These are phyloP conservation scores for Phallusia fumigata DNA, from an alignment of 23 tunicate genomes.

Conservation along the genomic window DNA sequence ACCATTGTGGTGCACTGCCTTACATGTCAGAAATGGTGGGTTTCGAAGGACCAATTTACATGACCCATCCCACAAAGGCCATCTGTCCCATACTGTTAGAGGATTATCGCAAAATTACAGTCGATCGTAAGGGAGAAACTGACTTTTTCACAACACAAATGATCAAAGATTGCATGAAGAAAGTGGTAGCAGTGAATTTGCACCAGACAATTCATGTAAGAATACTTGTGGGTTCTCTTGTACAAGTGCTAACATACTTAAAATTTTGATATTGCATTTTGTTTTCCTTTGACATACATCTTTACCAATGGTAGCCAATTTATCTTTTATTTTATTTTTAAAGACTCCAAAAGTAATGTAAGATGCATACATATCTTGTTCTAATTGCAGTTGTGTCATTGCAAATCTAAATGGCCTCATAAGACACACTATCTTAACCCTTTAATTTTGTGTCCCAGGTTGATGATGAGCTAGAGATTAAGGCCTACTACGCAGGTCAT, in stretches of 20 bases:
- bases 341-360: too few relatives aligned
- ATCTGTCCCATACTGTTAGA: conserved; percentile 96
- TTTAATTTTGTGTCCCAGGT: conserved; percentile 41
- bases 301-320: too few relatives aligned
- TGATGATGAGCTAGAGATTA: conserved; percentile 91
- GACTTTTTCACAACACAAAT: conserved; percentile 90
- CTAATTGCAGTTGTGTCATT: too few relatives aligned
- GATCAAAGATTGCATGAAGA: conserved; percentile 98
- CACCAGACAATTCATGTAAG: conserved; percentile 92
- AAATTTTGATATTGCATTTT: too few relatives aligned
- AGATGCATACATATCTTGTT: too few relatives aligned
- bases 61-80: conserved; percentile 98
- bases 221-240: too few relatives aligned
- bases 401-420: too few relatives aligned
- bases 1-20: conserved; percentile 98
- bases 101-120: conserved; percentile 85
- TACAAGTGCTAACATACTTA: too few relatives aligned
- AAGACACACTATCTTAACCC: too few relatives aligned
- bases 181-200: conserved; percentile 82
- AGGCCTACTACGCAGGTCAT: conserved; percentile 99
- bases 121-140: conserved; percentile 84
- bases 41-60: conserved; percentile 97
- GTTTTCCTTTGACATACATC: too few relatives aligned
- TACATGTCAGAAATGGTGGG: conserved; percentile 99
- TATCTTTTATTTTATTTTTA: too few relatives aligned